A percentile compares a stretch with the other conserved stretches of the same genome.
phyloP scores from a whole-genome alignment of 2,113 vertebrate genomes.

The Beaufortia kweichowensis region DNA sequence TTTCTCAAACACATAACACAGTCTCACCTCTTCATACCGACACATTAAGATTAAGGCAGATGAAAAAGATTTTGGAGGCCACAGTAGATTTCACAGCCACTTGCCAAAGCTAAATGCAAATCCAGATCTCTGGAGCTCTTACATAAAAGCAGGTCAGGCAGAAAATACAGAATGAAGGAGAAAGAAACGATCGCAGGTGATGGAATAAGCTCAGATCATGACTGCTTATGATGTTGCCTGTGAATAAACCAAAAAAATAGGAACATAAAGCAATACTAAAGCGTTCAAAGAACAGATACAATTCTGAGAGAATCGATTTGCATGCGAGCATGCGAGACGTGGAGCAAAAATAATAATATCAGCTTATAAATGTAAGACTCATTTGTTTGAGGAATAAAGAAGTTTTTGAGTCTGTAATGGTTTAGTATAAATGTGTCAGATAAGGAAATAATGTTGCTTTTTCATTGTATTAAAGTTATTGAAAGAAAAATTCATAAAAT shows the following conservation, averaged over 20 bases:
- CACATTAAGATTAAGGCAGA: background rate
- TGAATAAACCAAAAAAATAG: conserved; percentile 21
- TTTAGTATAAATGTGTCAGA: conserved; percentile 11
- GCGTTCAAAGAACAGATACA: conserved; percentile 19
- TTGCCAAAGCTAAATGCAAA: conserved; percentile 30
- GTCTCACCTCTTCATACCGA: background rate
- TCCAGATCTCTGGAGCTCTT: conserved; percentile 10
- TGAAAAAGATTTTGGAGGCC: conserved; percentile 1
- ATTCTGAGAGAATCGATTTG: conserved; percentile 35
- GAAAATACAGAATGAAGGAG: background rate
- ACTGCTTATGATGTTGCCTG: background rate
- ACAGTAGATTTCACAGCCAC: conserved; percentile 16
- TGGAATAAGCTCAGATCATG: conserved; percentile 26
- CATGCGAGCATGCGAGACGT: background rate
- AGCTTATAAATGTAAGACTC: conserved; percentile 21
- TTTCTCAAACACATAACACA: too few species aligned
- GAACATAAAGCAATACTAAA: background rate
- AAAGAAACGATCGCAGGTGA: background rate
- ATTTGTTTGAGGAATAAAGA: conserved; percentile 17
- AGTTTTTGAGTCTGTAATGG: too few species aligned
- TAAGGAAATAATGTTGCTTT: conserved; percentile 3
- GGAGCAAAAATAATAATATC: conserved; percentile 31
- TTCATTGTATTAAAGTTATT: background rate
- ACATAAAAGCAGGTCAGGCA: conserved; percentile 16
- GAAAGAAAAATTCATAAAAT: conserved; percentile 7